Conservation (phyloP, 2,797 vertebrate genomes). For the Salmo trutta region DNA sequence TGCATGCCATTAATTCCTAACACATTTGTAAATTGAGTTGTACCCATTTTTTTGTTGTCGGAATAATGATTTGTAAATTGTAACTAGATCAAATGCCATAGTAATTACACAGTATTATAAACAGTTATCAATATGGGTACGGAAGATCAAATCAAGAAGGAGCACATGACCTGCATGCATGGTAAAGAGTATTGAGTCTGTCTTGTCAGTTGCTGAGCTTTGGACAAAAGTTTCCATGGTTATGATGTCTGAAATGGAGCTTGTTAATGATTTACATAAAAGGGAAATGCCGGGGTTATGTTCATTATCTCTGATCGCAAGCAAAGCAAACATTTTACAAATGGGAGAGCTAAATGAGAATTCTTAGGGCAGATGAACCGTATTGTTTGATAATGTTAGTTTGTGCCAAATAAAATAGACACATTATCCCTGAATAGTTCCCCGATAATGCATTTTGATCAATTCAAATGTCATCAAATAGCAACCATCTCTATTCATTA, state of each 20-base stretch:
- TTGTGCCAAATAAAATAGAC: too few species aligned
- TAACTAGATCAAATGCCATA: neutral
- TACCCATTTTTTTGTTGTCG: neutral
- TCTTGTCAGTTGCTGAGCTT: neutral
- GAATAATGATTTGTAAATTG: neutral
- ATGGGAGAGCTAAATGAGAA: neutral
- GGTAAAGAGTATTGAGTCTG: neutral
- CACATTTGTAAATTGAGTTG: too few species aligned
- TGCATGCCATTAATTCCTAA: too few species aligned
- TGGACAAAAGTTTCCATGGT: neutral
- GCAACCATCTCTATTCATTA: neutral
- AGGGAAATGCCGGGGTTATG: neutral
- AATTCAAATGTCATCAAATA: neutral
- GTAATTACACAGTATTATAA: slow-evolving; percentile 1
- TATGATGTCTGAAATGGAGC: neutral
- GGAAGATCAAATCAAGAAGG: neutral
- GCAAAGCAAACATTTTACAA: neutral
- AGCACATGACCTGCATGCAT: neutral
- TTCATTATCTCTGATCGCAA: neutral
- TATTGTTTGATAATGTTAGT: neutral
- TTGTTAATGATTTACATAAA: neutral
- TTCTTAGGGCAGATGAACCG: neutral
- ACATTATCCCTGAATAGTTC: neutral
- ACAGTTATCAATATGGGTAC: neutral
- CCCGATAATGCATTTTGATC: neutral